Evolutionary conservation across 2,113 vertebrate genomes (phyloP).

Genomic region (Mormoops blainvillei): DNA sequence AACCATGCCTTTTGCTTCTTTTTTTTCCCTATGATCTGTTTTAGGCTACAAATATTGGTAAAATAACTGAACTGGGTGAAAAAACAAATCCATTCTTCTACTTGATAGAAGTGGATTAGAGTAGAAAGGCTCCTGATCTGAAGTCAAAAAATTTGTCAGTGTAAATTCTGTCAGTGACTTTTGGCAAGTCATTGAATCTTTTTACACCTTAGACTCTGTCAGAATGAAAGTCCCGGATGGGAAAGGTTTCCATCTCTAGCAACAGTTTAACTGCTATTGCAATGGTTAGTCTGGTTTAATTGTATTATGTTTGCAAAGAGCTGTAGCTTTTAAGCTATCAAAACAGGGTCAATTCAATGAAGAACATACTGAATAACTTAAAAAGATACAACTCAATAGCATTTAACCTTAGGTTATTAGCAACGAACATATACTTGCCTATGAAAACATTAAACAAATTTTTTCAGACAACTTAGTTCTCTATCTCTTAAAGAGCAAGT

Average conservation of each 20-base stretch:
- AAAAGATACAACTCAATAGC: neutral
- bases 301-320: neutral
- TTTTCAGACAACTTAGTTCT: neutral
- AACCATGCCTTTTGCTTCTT: neutral
- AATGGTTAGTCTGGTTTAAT: neutral
- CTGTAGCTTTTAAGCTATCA: neutral
- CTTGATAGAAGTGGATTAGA: neutral
- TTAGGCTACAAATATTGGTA: neutral
- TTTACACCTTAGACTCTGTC: neutral
- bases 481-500: neutral
- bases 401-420: constrained; percentile 18
- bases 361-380: constrained; percentile 9
- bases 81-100: neutral
- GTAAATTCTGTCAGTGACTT: neutral
- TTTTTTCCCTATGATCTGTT: neutral
- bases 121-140: neutral
- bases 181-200: neutral
- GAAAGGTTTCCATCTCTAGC: neutral
- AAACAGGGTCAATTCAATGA: constrained; percentile 1
- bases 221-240: neutral
- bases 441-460: neutral
- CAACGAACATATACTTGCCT: neutral
- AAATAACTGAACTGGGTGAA: neutral
- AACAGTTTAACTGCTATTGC: neutral
- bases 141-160: neutral